Conservation (phyloP, 1,140 invertebrate genomes). For the Manduca sexta region DNA sequence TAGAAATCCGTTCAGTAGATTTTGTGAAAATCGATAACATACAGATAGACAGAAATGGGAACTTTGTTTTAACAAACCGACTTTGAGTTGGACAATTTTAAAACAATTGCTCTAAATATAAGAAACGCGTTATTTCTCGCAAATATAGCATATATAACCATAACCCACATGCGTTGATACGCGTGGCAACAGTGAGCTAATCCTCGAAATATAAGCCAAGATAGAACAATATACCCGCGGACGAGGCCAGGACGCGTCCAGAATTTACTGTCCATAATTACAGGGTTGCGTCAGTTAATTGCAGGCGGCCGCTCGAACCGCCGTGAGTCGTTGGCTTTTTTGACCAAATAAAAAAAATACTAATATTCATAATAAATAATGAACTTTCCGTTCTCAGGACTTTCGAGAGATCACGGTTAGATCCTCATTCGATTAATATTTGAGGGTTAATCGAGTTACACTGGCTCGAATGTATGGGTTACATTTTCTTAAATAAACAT, state of each 20-base stretch:
- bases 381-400: conserved; percentile 58
- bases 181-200: conserved; percentile 33
- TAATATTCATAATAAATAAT: conserved; percentile 74
- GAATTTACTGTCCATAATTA: conserved; percentile 75
- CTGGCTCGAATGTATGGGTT: too few relatives aligned
- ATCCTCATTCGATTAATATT: conserved; percentile 56
- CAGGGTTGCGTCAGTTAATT: conserved; percentile 72
- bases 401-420: conserved; percentile 39
- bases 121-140: neutral
- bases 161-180: too few relatives aligned
- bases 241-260: conserved; percentile 50
- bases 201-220: conserved; percentile 35
- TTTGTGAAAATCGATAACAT: too few relatives aligned
- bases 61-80: neutral
- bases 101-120: neutral
- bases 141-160: too few relatives aligned
- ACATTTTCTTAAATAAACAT: too few relatives aligned
- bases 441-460: conserved; percentile 33
- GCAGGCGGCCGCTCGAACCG: conserved; percentile 47
- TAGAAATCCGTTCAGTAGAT: too few relatives aligned
- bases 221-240: conserved; percentile 59
- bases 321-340: conserved; percentile 56
- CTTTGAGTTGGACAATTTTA: neutral
- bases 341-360: conserved; percentile 72
- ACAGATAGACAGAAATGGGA: too few relatives aligned